Conservation (phyloP, 2,888 invertebrate species). For the Aporophyla lueneburgensis region DNA sequence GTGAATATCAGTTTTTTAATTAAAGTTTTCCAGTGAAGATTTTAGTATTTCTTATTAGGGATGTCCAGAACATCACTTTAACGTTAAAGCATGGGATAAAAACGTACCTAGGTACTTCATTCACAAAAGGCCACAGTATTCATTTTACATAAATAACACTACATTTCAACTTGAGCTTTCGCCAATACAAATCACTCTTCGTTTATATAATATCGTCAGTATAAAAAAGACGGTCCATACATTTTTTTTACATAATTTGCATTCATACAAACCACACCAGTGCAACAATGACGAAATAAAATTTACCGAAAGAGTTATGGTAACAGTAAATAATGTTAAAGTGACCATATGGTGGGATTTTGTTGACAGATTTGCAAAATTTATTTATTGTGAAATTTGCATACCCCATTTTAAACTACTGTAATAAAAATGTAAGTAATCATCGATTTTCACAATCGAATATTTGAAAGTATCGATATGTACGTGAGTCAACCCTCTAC, state of each 20-base stretch:
- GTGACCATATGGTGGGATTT: conserved; percentile 77
- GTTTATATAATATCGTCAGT: conserved; percentile 43
- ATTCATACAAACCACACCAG: conserved; percentile 68
- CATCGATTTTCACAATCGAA: conserved; percentile 55
- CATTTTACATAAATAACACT: not conserved
- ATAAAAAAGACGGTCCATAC: conserved; percentile 69
- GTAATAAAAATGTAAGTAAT: conserved; percentile 57
- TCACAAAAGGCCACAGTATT: not conserved
- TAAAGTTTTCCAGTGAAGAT: not conserved
- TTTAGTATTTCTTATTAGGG: not conserved
- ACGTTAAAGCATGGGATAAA: not conserved
- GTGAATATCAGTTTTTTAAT: too few relatives aligned
- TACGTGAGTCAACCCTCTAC: conserved; percentile 36
- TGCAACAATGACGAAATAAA: conserved; percentile 81
- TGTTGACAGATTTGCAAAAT: conserved; percentile 75
- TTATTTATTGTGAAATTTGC: conserved; percentile 69
- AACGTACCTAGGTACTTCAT: not conserved
- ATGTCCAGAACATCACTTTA: not conserved
- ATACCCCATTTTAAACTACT: conserved; percentile 58
- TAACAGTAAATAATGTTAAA: conserved; percentile 81
- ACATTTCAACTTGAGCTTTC: conserved; percentile 15
- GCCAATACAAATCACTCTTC: conserved; percentile 54
- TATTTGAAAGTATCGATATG: conserved; percentile 53
- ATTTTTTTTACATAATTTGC: conserved; percentile 73
- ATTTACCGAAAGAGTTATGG: conserved; percentile 76